Percentiles rank a stretch among this genome's conserved stretches.
These are phyloP conservation scores for Manis pentadactyla DNA, from an alignment of 2,797 vertebrate genomes.

Conservation along the genomic window DNA sequence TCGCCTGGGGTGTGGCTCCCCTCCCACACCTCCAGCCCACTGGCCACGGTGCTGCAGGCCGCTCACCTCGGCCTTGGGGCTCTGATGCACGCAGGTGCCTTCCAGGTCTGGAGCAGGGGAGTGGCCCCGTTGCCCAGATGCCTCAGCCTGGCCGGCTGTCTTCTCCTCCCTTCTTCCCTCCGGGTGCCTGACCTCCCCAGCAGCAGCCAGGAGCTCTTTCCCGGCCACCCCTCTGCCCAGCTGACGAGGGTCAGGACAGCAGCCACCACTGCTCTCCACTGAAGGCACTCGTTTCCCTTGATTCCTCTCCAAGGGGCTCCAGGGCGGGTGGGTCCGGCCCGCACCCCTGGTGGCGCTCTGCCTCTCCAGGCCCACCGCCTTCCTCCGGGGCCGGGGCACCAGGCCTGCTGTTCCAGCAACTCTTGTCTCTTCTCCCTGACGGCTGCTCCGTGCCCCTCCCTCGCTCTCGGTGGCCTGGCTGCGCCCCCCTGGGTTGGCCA, in stretches of 20 bases:
- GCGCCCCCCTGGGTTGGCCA: background rate
- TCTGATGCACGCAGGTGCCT: rapidly evolving
- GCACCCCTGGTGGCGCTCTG: rapidly evolving
- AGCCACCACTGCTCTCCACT: rapidly evolving
- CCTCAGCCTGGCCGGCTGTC: rapidly evolving
- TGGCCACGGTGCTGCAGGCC: rapidly evolving
- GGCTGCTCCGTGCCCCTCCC: background rate
- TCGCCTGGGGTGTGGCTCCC: rapidly evolving
- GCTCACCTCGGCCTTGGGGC: rapidly evolving
- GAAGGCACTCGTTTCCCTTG: background rate
- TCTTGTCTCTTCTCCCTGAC: background rate
- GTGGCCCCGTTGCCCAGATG: rapidly evolving
- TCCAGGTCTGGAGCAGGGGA: rapidly evolving
- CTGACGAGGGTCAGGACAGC: background rate
- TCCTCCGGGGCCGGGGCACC: background rate
- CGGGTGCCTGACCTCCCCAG: rapidly evolving
- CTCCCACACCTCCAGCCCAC: rapidly evolving
- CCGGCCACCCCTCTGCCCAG: rapidly evolving
- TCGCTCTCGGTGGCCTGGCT: background rate
- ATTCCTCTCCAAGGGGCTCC: background rate
- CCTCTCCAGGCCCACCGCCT: background rate
- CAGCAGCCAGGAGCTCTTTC: rapidly evolving
- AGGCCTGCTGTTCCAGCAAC: rapidly evolving
- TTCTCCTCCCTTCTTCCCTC: rapidly evolving
- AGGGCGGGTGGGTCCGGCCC: rapidly evolving